phyloP scores from a whole-genome alignment of 2,888 invertebrate genomes.

The Thereva nobilitata region DNA sequence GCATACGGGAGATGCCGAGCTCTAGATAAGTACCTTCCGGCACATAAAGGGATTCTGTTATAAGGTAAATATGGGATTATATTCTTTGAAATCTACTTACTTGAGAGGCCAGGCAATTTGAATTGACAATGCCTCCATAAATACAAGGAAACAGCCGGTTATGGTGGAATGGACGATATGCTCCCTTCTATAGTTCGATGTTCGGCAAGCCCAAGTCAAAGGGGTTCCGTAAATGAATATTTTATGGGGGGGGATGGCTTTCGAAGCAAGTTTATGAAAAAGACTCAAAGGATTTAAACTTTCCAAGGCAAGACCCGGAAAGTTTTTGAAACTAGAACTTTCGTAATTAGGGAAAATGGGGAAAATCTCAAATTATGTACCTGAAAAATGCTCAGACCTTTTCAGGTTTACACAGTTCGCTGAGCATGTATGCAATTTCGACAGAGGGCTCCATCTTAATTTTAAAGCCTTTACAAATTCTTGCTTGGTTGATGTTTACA shows the following conservation, averaged over 20 bases:
- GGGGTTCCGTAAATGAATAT: conserved; percentile 3
- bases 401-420: not conserved
- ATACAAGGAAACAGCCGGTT: not conserved
- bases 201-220: not conserved
- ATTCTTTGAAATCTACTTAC: conserved; percentile 9
- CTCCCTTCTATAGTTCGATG: no score
- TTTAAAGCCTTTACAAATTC: not conserved
- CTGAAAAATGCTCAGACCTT: conserved; percentile 6
- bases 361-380: not conserved
- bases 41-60: not conserved
- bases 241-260: not conserved
- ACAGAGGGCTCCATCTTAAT: not conserved
- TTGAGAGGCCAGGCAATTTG: conserved; percentile 13
- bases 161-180: no score
- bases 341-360: conserved; percentile 3
- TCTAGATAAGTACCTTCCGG: not conserved
- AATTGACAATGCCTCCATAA: conserved; percentile 23
- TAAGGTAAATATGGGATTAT: conserved; percentile 20
- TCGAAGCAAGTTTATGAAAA: conserved; percentile 1
- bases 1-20: not conserved
- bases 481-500: conserved; percentile 20
- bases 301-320: not conserved
- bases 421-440: conserved; percentile 21
- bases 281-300: not conserved
- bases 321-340: not conserved